A percentile compares a stretch with the other conserved stretches of the same genome.
These are phyloP conservation scores for Adelges cooleyi DNA, from an alignment of 1,140 invertebrate genomes.

Conservation along the genomic window DNA sequence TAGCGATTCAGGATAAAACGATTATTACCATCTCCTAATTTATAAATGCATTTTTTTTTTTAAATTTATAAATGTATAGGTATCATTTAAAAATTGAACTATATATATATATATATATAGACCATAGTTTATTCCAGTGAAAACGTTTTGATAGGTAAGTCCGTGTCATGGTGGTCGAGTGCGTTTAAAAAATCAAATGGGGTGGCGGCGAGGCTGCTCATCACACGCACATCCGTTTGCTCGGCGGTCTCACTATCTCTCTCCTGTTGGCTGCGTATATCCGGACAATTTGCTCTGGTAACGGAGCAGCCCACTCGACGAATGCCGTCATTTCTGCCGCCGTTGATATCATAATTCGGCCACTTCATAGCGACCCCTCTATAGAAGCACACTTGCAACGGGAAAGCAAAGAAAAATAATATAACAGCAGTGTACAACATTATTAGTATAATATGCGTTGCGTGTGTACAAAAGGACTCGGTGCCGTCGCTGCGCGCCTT, in stretches of 20 bases:
- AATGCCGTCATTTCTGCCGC: conserved; percentile 1
- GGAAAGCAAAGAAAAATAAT: neutral
- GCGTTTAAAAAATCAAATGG: neutral
- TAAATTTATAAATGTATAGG: too few relatives aligned
- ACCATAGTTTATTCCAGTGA: too few relatives aligned
- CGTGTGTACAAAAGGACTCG: neutral
- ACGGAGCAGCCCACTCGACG: neutral
- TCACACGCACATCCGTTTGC: neutral
- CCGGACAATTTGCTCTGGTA: neutral
- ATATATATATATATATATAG: too few relatives aligned
- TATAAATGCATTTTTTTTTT: too few relatives aligned
- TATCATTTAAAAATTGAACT: too few relatives aligned
- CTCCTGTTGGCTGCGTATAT: too few relatives aligned
- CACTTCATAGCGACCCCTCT: conserved; percentile 14
- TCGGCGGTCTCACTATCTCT: too few relatives aligned
- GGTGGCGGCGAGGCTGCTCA: too few relatives aligned
- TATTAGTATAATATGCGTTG: neutral
- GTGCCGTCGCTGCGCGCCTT: neutral
- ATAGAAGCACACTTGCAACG: neutral
- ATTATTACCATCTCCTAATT: too few relatives aligned
- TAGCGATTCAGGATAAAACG: too few relatives aligned
- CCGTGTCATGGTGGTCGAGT: neutral
- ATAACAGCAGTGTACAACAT: conserved; percentile 5
- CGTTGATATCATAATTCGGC: conserved; percentile 7
- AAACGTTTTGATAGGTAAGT: too few relatives aligned